Percentiles rank a stretch among this genome's conserved stretches.
Evolutionary conservation across 2,888 invertebrate genomes (phyloP).

Genomic region (Rhagonycha fulva): DNA sequence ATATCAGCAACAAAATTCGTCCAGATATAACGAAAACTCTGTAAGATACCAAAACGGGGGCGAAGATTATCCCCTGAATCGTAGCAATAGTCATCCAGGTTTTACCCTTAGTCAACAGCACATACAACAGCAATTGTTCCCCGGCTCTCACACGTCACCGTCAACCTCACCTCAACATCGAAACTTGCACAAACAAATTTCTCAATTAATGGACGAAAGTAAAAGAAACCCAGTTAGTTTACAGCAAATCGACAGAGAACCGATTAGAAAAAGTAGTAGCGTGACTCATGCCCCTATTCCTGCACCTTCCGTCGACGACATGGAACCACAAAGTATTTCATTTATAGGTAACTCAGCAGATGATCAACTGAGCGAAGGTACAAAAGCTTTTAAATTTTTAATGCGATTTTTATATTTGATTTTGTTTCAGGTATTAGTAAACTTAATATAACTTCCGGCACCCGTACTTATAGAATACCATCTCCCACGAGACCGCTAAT

Average conservation of each 20-base stretch:
- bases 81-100: constrained; percentile 61
- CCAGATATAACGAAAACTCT: constrained; percentile 22
- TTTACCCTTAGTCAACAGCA: constrained; percentile 62
- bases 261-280: constrained; percentile 48
- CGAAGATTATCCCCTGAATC: constrained; percentile 61
- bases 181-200: constrained; percentile 62
- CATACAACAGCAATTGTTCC: constrained; percentile 56
- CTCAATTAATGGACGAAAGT: constrained; percentile 52
- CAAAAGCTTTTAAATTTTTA: background rate
- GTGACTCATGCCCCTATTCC: constrained; percentile 64
- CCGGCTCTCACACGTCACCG: constrained; percentile 57
- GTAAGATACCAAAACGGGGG: constrained; percentile 66
- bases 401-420: background rate
- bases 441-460: constrained; percentile 85
- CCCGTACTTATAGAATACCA: constrained; percentile 85
- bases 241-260: constrained; percentile 56
- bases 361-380: constrained; percentile 52
- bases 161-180: constrained; percentile 71
- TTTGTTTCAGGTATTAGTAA: constrained; percentile 66
- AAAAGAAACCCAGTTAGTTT: constrained; percentile 57
- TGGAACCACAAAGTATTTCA: constrained; percentile 93
- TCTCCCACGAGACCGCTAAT: constrained; percentile 81
- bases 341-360: constrained; percentile 78
- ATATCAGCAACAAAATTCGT: constrained; percentile 31
- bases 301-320: constrained; percentile 77